These are phyloP conservation scores for Odontamblyopus lacepedii DNA, from an alignment of 2,797 vertebrate species.

Conservation along the genomic window DNA sequence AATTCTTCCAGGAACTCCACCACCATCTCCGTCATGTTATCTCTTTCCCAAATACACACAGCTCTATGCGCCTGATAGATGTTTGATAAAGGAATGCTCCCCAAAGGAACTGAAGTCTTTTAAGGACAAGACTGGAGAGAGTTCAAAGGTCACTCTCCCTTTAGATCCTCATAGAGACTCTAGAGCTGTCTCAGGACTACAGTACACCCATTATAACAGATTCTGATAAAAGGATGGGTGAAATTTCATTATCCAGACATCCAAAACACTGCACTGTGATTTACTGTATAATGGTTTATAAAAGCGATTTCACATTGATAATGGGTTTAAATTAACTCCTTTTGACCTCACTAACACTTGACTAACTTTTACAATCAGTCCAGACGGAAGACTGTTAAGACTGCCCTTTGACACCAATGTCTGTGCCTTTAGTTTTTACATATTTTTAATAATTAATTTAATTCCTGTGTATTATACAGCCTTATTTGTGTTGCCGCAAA, in stretches of 20 bases:
- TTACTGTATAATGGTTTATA: background rate
- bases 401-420: background rate
- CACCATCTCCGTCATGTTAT: conserved; percentile 27
- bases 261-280: background rate
- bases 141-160: conserved; percentile 21
- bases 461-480: background rate
- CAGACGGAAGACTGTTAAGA: background rate
- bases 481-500: background rate
- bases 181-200: conserved; percentile 4
- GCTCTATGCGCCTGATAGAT: conserved; percentile 19
- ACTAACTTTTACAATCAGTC: background rate
- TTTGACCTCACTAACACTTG: background rate
- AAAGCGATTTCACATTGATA: too few species aligned
- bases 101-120: conserved; percentile 4
- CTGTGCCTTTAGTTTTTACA: background rate
- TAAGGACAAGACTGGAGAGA: conserved; percentile 12
- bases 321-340: too few species aligned
- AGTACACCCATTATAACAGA: conserved; percentile 9
- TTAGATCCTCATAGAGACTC: background rate
- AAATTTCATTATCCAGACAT: background rate
- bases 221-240: background rate
- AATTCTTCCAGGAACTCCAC: conserved; percentile 35
- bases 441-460: background rate
- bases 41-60: conserved; percentile 21
- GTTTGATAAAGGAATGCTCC: conserved; percentile 18